phyloP scores from a whole-genome alignment of 2,888 invertebrate species.

The Eumacrocentrus americanus region DNA sequence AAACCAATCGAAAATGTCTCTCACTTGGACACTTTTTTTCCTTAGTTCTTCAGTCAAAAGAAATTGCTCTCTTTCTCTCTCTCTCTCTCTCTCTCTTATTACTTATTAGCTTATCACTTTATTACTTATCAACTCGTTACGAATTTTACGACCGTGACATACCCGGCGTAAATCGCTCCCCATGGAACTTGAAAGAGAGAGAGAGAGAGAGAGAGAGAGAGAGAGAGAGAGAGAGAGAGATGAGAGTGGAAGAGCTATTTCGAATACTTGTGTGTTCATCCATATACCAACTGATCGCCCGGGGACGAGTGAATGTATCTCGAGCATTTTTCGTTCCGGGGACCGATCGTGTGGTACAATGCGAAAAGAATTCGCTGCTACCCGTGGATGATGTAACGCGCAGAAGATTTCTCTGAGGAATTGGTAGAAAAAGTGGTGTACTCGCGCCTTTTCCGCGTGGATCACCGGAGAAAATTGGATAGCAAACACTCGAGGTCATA shows the following conservation, averaged over 20 bases:
- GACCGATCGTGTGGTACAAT: slow-evolving; percentile 40
- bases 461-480: slow-evolving; percentile 51
- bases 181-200: slow-evolving; percentile 6
- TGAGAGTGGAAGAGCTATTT: neutral
- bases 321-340: slow-evolving; percentile 43
- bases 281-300: slow-evolving; percentile 19
- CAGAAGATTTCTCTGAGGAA: slow-evolving; percentile 60
- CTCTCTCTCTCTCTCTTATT: no score
- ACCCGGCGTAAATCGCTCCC: slow-evolving; percentile 24
- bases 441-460: slow-evolving; percentile 6
- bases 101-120: no score
- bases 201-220: neutral
- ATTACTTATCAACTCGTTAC: neutral
- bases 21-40: neutral
- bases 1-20: slow-evolving; percentile 26
- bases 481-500: slow-evolving; percentile 33
- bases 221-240: neutral
- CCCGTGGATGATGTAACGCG: slow-evolving; percentile 52
- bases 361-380: slow-evolving; percentile 52
- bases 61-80: slow-evolving; percentile 18
- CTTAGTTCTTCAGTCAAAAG: slow-evolving; percentile 19
- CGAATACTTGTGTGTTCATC: neutral
- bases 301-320: slow-evolving; percentile 40
- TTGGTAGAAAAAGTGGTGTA: slow-evolving; percentile 36
- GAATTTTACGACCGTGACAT: slow-evolving; percentile 27